phyloP scores from a whole-genome alignment of 2,888 invertebrate species.

The Congeria kusceri region DNA sequence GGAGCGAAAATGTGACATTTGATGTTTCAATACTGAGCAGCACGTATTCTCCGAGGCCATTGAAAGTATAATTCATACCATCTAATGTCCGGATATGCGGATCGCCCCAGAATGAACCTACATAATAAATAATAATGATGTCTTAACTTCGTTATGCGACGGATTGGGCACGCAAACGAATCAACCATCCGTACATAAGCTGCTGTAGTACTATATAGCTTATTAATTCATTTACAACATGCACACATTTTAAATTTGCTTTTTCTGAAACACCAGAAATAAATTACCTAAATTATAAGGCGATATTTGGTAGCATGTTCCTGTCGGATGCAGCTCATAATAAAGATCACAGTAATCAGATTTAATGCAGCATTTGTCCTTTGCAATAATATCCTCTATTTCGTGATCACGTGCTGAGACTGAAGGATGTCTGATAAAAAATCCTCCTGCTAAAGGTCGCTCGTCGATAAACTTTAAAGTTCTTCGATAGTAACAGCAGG shows the following conservation, averaged over 20 bases:
- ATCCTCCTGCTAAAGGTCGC: not conserved
- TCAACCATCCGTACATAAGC: no score
- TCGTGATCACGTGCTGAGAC: not conserved
- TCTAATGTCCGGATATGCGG: constrained; percentile 36
- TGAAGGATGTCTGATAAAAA: not conserved
- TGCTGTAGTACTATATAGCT: no score
- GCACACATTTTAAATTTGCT: no score
- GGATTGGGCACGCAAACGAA: no score
- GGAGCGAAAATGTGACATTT: constrained; percentile 9
- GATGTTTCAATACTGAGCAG: constrained; percentile 6
- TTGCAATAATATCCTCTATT: not conserved
- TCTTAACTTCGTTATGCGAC: no score
- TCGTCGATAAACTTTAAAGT: not conserved
- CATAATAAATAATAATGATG: no score
- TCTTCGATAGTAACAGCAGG: constrained; percentile 1
- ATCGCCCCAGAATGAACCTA: constrained; percentile 38
- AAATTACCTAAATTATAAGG: not conserved
- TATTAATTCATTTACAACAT: no score
- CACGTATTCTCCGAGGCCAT: constrained; percentile 34
- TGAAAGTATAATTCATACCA: constrained; percentile 21
- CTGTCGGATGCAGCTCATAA: constrained; percentile 1
- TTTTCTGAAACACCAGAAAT: no score
- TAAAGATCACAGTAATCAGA: not conserved
- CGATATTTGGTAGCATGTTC: not conserved
- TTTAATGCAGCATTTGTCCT: constrained; percentile 4